Conservation (phyloP, 2,797 vertebrate genomes). For the Parauchenoglanis punctatus region DNA sequence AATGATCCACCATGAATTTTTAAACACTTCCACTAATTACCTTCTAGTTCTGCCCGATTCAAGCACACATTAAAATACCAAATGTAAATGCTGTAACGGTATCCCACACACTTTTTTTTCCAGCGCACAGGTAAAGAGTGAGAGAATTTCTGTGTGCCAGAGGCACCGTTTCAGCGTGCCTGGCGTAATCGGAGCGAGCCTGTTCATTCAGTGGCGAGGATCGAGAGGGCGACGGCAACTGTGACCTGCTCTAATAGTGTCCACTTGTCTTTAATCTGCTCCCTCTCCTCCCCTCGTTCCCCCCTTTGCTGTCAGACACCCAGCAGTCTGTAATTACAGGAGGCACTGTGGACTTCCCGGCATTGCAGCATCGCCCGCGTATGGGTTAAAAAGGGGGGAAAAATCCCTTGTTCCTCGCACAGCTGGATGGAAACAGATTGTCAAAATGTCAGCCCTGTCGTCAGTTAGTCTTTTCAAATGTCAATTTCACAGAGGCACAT, state of each 20-base stretch:
- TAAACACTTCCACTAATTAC: conserved; percentile 48
- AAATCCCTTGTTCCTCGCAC: conserved; percentile 28
- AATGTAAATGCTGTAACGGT: conserved; percentile 22
- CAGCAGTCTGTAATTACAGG: conserved; percentile 54
- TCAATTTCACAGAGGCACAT: conserved; percentile 32
- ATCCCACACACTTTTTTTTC: conserved; percentile 6
- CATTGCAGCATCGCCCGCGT: conserved; percentile 16
- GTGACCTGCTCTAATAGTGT: conserved; percentile 53
- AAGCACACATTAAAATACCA: conserved; percentile 27
- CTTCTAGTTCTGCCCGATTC: conserved; percentile 38
- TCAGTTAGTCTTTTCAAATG: conserved; percentile 42
- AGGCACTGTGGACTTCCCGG: conserved; percentile 42
- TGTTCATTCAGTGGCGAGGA: conserved; percentile 22
- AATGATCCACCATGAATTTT: conserved; percentile 50
- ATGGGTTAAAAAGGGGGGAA: conserved; percentile 32
- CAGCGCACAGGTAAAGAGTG: not conserved
- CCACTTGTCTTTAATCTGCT: conserved; percentile 54
- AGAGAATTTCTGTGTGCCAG: not conserved
- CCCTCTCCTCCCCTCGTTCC: conserved; percentile 14
- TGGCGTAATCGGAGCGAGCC: conserved; percentile 1
- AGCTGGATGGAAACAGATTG: conserved; percentile 48
- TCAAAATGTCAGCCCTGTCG: conserved; percentile 50
- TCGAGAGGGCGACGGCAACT: conserved; percentile 20
- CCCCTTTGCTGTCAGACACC: conserved; percentile 13
- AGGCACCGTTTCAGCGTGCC: not conserved